phyloP scores from a whole-genome alignment of 2,113 vertebrate species.

The Calypte anna region DNA sequence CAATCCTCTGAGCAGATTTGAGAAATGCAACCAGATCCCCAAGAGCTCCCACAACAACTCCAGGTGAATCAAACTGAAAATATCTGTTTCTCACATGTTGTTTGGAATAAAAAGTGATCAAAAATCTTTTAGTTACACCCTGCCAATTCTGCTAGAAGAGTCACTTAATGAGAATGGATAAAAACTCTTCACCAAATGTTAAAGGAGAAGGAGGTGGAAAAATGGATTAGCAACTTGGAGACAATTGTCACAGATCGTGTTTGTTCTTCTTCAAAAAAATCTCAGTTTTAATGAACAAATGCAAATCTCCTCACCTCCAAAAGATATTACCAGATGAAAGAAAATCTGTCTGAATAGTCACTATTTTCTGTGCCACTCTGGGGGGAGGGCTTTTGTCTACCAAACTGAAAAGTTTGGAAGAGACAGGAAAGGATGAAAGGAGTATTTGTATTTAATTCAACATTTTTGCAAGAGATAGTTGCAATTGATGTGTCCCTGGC shows the following conservation, averaged over 20 bases:
- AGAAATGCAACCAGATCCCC: not conserved
- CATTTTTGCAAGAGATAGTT: not conserved
- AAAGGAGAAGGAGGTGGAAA: not conserved
- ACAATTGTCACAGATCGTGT: not conserved
- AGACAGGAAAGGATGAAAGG: not conserved
- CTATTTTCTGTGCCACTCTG: not conserved
- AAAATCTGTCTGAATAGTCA: not conserved
- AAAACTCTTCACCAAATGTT: constrained; percentile 1
- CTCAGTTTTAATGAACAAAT: not conserved
- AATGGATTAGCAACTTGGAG: not conserved
- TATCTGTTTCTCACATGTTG: not conserved
- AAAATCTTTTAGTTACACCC: not conserved
- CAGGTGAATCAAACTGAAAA: not conserved
- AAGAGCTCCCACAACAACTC: not conserved
- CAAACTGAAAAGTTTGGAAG: not conserved
- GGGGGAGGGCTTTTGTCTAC: not conserved
- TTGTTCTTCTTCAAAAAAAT: not conserved
- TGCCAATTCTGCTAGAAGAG: not conserved
- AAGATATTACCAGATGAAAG: not conserved
- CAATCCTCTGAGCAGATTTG: not conserved
- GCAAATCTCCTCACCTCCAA: not conserved
- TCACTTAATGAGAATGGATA: not conserved
- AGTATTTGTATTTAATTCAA: not conserved
- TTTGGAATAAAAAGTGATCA: not conserved
- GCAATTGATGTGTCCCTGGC: not conserved